Conservation (phyloP, 2,888 invertebrate species). For the Eumacrocentrus americanus region DNA sequence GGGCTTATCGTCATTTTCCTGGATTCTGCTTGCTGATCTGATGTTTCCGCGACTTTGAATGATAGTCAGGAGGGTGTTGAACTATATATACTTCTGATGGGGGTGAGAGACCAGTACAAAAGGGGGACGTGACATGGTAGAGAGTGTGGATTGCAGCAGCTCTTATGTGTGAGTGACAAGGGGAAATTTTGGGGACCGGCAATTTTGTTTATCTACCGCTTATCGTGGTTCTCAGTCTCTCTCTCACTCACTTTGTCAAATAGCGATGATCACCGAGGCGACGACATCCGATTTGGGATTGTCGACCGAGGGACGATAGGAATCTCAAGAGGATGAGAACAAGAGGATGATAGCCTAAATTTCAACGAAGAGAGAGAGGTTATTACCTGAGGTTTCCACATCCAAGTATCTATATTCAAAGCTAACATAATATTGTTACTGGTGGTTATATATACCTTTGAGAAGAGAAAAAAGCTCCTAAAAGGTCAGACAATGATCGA, state of each 20-base stretch:
- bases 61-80: constrained; percentile 4
- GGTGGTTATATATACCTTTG: no score
- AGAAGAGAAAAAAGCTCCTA: not conserved
- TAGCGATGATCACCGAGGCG: not conserved
- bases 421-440: no score
- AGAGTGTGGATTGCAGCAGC: constrained; percentile 6
- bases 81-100: constrained; percentile 7
- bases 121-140: not conserved
- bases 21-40: constrained; percentile 28
- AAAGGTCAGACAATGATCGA: not conserved
- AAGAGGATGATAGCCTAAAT: not conserved
- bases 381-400: no score
- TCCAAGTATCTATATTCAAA: no score
- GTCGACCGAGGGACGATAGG: not conserved
- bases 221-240: constrained; percentile 7
- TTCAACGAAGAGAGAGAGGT: no score
- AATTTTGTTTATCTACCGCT: constrained; percentile 19
- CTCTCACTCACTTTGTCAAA: constrained; percentile 7
- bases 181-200: not conserved
- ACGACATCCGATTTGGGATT: constrained; percentile 7
- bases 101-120: constrained; percentile 22
- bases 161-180: not conserved
- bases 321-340: not conserved
- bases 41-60: constrained; percentile 23
- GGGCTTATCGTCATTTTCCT: constrained; percentile 27